phyloP scores from a whole-genome alignment of 2,113 vertebrate species.

The Passer domesticus region DNA sequence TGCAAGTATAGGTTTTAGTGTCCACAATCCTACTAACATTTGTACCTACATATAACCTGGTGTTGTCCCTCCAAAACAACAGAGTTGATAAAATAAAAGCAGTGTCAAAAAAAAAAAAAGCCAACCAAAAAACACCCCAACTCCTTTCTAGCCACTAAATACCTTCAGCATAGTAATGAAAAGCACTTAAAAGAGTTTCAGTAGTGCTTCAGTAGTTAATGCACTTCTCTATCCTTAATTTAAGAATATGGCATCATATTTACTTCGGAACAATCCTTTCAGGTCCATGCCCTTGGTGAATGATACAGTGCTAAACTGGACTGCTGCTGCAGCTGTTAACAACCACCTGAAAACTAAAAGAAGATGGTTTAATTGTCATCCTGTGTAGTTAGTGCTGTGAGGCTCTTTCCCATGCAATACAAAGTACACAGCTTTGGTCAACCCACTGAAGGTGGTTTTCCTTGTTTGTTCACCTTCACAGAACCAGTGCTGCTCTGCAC shows the following conservation, averaged over 20 bases:
- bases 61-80: neutral
- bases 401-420: neutral
- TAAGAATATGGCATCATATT: neutral
- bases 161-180: neutral
- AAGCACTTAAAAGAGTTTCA: neutral
- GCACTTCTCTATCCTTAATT: neutral
- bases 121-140: neutral
- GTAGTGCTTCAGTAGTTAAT: neutral
- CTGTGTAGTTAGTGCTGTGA: neutral
- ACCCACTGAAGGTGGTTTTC: neutral
- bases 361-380: neutral
- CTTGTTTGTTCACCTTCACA: neutral
- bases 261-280: neutral
- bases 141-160: neutral
- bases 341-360: neutral
- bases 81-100: neutral
- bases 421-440: constrained; percentile 4
- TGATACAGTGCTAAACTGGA: neutral
- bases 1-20: neutral
- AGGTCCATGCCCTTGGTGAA: neutral
- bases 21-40: neutral
- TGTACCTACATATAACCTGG: neutral
- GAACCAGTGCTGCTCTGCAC: constrained; percentile 1
- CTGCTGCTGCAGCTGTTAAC: neutral
- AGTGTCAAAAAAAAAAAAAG: neutral